Evolutionary conservation across 2,888 invertebrate genomes (phyloP).

Genomic region (Pteria penguin): DNA sequence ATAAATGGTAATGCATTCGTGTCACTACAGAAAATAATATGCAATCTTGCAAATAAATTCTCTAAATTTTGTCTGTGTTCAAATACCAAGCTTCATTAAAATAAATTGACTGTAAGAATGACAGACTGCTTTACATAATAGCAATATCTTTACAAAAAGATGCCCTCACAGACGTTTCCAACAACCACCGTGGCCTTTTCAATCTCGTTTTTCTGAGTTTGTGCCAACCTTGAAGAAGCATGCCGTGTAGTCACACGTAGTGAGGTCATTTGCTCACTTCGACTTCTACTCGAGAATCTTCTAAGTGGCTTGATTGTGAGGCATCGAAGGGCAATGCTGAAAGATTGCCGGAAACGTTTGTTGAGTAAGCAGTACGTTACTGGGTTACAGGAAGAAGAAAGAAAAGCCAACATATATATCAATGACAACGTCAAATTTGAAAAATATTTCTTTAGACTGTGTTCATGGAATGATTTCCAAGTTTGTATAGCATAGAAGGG

Average conservation of each 20-base stretch:
- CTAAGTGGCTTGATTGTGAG: conserved; percentile 70
- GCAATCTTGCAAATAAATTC: too few relatives aligned
- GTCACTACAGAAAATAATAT: too few relatives aligned
- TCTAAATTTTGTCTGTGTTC: too few relatives aligned
- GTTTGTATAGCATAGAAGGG: conserved; percentile 91
- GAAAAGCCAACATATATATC: conserved; percentile 89
- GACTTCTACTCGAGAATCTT: conserved; percentile 29
- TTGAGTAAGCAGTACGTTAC: conserved; percentile 97
- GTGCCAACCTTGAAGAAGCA: too few relatives aligned
- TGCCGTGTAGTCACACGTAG: conserved; percentile 20
- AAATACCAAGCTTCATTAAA: too few relatives aligned
- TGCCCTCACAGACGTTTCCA: too few relatives aligned
- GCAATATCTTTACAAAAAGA: too few relatives aligned
- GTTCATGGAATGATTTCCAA: conserved; percentile 87
- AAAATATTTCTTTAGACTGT: conserved; percentile 81
- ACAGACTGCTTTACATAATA: too few relatives aligned
- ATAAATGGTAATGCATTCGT: too few relatives aligned
- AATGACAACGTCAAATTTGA: conserved; percentile 82
- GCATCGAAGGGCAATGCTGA: conserved; percentile 88
- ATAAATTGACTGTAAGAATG: too few relatives aligned
- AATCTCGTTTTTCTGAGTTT: too few relatives aligned
- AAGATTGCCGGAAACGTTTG: conserved; percentile 90
- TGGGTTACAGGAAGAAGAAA: conserved; percentile 92
- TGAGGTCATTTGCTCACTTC: conserved; percentile 24
- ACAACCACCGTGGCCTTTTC: too few relatives aligned